phyloP scores from a whole-genome alignment of 53 echinoderm and acorn worm species.

The Zoroaster sp. region DNA sequence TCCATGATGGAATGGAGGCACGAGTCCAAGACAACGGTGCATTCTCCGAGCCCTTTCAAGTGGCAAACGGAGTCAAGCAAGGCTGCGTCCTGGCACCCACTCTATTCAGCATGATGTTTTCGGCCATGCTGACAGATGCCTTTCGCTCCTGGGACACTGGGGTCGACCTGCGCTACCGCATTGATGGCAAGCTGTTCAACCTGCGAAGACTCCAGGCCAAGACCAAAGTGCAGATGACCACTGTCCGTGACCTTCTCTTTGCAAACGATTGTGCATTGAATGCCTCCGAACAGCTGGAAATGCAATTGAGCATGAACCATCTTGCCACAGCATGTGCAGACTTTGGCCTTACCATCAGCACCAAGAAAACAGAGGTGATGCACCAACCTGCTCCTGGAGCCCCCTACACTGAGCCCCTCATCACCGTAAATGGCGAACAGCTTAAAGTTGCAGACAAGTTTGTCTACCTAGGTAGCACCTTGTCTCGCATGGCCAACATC shows the following conservation, averaged over 20 bases:
- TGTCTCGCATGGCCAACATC: neutral
- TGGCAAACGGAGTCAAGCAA: constrained; percentile 38
- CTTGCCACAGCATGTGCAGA: neutral
- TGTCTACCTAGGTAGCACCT: neutral
- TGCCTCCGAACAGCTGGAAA: neutral
- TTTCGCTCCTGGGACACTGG: neutral
- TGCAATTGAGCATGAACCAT: neutral
- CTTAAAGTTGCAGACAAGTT: neutral
- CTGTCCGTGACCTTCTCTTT: neutral
- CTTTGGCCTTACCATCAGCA: constrained; percentile 6
- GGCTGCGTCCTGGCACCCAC: constrained; percentile 33
- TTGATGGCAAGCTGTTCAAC: constrained; percentile 17
- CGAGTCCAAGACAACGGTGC: constrained; percentile 11
- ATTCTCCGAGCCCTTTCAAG: constrained; percentile 18
- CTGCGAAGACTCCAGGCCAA: constrained; percentile 3
- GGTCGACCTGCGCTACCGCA: neutral
- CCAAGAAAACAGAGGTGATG: constrained; percentile 23
- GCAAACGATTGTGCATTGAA: neutral
- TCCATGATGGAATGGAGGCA: constrained; percentile 44
- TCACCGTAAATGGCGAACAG: neutral
- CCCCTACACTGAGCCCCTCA: constrained; percentile 2
- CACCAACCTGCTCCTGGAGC: constrained; percentile 29
- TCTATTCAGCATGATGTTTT: constrained; percentile 39
- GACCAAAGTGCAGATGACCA: neutral
- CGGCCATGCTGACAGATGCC: constrained; percentile 32